Percentiles rank a stretch among this genome's conserved stretches.
phyloP scores from a whole-genome alignment of 2,113 vertebrate genomes.

The Piaya cayana region DNA sequence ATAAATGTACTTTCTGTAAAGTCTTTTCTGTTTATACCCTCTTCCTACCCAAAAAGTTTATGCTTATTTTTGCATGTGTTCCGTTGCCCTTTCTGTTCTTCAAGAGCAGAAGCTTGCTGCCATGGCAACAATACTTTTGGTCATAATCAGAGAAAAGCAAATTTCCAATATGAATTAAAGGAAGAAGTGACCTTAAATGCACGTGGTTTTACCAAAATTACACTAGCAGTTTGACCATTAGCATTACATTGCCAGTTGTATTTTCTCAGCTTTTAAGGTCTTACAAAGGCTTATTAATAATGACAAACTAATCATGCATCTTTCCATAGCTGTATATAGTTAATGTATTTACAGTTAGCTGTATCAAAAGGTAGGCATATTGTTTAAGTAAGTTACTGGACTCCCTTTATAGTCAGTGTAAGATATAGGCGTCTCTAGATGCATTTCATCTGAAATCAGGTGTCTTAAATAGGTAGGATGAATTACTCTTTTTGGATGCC shows the following conservation, averaged over 20 bases:
- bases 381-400: neutral
- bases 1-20: neutral
- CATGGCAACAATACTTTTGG: neutral
- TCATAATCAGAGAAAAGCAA: neutral
- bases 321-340: neutral
- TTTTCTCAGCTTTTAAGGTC: neutral
- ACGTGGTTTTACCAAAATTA: neutral
- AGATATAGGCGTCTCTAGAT: neutral
- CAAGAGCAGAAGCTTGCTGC: slow-evolving; percentile 8
- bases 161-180: neutral
- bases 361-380: neutral
- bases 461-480: neutral
- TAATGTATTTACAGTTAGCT: neutral
- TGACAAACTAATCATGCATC: neutral
- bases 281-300: neutral
- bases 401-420: neutral
- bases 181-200: neutral
- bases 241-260: neutral
- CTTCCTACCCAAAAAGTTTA: neutral
- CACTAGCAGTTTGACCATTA: neutral
- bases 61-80: neutral
- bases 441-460: neutral
- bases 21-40: neutral
- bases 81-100: neutral
- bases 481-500: neutral